phyloP scores from a whole-genome alignment of 2,113 vertebrate genomes.

The Macquaria australasica region DNA sequence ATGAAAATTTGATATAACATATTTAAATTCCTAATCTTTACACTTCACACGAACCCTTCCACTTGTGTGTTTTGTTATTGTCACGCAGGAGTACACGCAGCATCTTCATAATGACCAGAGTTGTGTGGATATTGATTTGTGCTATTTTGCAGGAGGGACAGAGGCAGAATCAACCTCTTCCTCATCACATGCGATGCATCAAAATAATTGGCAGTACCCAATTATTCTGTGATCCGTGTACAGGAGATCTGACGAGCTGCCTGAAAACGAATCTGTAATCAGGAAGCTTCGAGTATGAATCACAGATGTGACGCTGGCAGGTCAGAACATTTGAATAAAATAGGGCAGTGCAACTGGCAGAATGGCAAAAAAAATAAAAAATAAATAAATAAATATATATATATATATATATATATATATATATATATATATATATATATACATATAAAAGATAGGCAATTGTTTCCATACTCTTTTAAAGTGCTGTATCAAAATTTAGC shows the following conservation, averaged over 20 bases:
- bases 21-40: neutral
- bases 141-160: slow-evolving; percentile 46
- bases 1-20: slow-evolving; percentile 2
- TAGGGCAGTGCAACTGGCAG: slow-evolving; percentile 16
- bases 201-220: slow-evolving; percentile 74
- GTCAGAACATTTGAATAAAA: slow-evolving; percentile 48
- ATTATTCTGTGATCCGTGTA: slow-evolving; percentile 78
- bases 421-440: too few relatives aligned
- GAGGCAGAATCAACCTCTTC: slow-evolving; percentile 57
- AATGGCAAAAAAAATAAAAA: slow-evolving; percentile 10
- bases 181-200: slow-evolving; percentile 70
- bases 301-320: slow-evolving; percentile 52
- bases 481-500: slow-evolving; percentile 23
- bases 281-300: slow-evolving; percentile 61
- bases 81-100: slow-evolving; percentile 22
- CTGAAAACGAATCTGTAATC: slow-evolving; percentile 66
- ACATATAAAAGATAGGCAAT: neutral
- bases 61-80: slow-evolving; percentile 8
- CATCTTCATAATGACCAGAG: slow-evolving; percentile 55
- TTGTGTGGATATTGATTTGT: slow-evolving; percentile 62
- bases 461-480: neutral
- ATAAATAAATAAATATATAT: too few relatives aligned
- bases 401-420: too few relatives aligned
- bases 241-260: slow-evolving; percentile 63
- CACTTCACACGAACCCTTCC: neutral